Conservation (phyloP, 2,888 invertebrate genomes). For the Plagiodera versicolora region DNA sequence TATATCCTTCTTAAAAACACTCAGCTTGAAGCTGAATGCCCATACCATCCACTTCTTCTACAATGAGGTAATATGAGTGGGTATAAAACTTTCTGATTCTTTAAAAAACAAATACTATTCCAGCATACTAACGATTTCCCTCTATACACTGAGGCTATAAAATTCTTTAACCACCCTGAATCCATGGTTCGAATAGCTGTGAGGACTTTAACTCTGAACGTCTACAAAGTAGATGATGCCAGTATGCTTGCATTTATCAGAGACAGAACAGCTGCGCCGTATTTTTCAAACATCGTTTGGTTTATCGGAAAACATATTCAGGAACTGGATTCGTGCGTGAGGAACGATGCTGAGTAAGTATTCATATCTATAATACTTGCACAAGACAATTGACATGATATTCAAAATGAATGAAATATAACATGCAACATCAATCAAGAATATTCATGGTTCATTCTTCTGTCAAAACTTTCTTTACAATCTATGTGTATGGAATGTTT, state of each 20-base stretch:
- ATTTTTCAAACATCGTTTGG: slow-evolving; percentile 98
- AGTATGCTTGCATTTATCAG: slow-evolving; percentile 95
- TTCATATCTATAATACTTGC: background rate
- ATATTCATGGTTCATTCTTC: no score
- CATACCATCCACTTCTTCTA: slow-evolving; percentile 99
- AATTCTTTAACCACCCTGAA: slow-evolving; percentile 98
- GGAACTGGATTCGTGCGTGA: slow-evolving; percentile 91
- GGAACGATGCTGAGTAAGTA: slow-evolving; percentile 93
- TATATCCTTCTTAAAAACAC: slow-evolving; percentile 97
- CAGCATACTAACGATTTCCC: slow-evolving; percentile 99
- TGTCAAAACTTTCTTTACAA: no score
- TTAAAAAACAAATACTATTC: slow-evolving; percentile 45
- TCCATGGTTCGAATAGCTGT: slow-evolving; percentile 99
- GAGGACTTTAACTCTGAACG: slow-evolving; percentile 94
- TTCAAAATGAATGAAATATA: no score
- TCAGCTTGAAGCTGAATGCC: slow-evolving; percentile 95
- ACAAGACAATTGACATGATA: no score
- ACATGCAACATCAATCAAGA: no score
- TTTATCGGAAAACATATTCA: slow-evolving; percentile 97
- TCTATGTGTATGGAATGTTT: no score
- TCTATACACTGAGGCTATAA: slow-evolving; percentile 97
- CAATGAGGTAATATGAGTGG: slow-evolving; percentile 96
- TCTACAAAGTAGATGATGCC: slow-evolving; percentile 90
- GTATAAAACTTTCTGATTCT: no score
- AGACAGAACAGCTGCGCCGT: slow-evolving; percentile 95